Evolutionary conservation across 2,888 invertebrate species (phyloP).

Genomic region (Pseudoips prasinana): DNA sequence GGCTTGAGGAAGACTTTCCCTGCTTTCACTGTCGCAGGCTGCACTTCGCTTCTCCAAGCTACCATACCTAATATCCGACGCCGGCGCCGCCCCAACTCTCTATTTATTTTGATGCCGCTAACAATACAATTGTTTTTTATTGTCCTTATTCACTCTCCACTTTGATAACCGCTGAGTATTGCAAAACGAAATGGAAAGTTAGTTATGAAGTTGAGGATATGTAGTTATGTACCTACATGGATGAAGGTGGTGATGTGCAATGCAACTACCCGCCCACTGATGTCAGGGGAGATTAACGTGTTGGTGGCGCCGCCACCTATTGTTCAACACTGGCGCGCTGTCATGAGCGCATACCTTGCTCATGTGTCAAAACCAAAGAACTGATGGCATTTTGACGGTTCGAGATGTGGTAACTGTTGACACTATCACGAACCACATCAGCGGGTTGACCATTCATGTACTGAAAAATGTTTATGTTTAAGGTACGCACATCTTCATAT

Average conservation of each 20-base stretch:
- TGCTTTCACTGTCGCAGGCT: conserved; percentile 72
- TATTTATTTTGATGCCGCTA: conserved; percentile 71
- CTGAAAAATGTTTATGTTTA: no score
- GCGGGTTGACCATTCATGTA: no score
- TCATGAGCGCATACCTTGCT: conserved; percentile 33
- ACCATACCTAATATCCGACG: conserved; percentile 45
- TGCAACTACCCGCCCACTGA: conserved; percentile 58
- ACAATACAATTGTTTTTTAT: conserved; percentile 67
- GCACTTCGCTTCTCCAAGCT: conserved; percentile 54
- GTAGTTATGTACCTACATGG: conserved; percentile 50
- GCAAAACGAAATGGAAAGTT: conserved; percentile 75
- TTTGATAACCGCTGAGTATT: conserved; percentile 56
- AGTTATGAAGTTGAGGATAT: conserved; percentile 53
- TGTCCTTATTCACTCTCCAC: conserved; percentile 63
- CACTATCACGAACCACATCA: no score
- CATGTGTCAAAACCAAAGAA: conserved; percentile 36
- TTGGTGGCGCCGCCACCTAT: conserved; percentile 63
- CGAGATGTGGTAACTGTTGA: conserved; percentile 15
- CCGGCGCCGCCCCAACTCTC: conserved; percentile 57
- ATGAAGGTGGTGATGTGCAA: conserved; percentile 72
- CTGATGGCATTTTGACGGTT: conserved; percentile 23
- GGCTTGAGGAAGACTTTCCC: conserved; percentile 65
- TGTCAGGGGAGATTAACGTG: conserved; percentile 56
- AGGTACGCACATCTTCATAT: no score
- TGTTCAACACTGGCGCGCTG: conserved; percentile 41